These are phyloP conservation scores for Ictalurus punctatus DNA, from an alignment of 2,113 vertebrate species.

Conservation along the genomic window DNA sequence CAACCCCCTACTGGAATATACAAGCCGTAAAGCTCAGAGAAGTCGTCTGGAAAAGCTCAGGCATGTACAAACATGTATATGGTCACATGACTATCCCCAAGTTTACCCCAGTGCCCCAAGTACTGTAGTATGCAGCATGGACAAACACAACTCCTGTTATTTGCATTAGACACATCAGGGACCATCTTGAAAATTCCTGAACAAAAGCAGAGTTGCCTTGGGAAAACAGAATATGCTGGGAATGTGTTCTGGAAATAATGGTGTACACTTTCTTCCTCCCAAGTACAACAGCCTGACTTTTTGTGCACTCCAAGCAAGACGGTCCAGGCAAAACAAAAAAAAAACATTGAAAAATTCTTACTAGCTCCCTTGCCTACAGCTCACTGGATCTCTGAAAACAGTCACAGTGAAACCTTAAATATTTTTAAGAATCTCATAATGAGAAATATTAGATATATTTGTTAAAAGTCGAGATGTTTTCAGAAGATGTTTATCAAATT, in stretches of 20 bases:
- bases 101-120: slow-evolving; percentile 20
- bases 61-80: slow-evolving; percentile 1
- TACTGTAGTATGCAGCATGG: background rate
- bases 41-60: slow-evolving; percentile 21
- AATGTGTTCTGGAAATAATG: slow-evolving; percentile 26
- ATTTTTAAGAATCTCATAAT: background rate
- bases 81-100: slow-evolving; percentile 11
- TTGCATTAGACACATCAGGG: slow-evolving; percentile 33
- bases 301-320: background rate
- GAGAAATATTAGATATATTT: background rate
- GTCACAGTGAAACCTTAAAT: background rate
- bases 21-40: slow-evolving; percentile 7
- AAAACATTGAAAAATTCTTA: background rate
- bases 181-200: slow-evolving; percentile 34
- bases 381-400: background rate
- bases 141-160: slow-evolving; percentile 36
- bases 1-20: background rate
- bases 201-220: background rate
- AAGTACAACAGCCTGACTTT: slow-evolving; percentile 6
- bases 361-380: background rate
- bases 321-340: background rate
- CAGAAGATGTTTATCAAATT: background rate
- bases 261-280: background rate
- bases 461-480: background rate
- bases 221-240: slow-evolving; percentile 5